A percentile compares a stretch with the other conserved stretches of the same genome.
phyloP scores from a whole-genome alignment of 2,113 vertebrate species.

The Erythrocercus mccallii region DNA sequence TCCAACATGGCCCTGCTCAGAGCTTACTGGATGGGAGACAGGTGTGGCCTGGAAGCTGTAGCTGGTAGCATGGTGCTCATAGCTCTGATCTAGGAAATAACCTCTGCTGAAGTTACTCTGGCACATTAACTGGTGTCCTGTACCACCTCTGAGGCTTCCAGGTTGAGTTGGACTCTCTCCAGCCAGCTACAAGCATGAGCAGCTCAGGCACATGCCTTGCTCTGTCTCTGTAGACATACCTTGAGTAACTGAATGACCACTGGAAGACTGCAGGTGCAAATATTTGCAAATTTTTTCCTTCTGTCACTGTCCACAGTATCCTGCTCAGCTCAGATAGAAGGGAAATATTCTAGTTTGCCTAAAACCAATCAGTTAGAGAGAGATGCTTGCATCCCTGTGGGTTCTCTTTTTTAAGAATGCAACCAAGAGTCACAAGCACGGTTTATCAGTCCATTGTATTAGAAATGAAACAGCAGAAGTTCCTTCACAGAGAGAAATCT shows the following conservation, averaged over 20 bases:
- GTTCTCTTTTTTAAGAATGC: background rate
- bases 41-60: background rate
- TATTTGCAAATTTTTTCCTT: background rate
- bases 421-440: background rate
- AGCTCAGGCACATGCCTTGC: fast-evolving
- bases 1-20: background rate
- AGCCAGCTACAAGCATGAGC: background rate
- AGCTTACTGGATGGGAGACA: background rate
- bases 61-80: background rate
- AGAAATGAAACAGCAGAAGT: background rate
- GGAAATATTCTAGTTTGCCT: background rate
- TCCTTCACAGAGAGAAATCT: background rate
- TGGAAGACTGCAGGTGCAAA: background rate
- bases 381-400: background rate
- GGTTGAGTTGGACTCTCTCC: background rate
- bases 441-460: background rate
- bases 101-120: background rate
- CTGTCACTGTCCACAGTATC: background rate
- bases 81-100: background rate
- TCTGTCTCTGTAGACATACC: background rate
- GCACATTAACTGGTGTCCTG: background rate
- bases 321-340: background rate
- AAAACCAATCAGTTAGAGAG: background rate
- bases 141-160: background rate
- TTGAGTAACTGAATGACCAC: background rate